These are phyloP conservation scores for Apeira syringaria DNA, from an alignment of 2,888 invertebrate species.

Conservation along the genomic window DNA sequence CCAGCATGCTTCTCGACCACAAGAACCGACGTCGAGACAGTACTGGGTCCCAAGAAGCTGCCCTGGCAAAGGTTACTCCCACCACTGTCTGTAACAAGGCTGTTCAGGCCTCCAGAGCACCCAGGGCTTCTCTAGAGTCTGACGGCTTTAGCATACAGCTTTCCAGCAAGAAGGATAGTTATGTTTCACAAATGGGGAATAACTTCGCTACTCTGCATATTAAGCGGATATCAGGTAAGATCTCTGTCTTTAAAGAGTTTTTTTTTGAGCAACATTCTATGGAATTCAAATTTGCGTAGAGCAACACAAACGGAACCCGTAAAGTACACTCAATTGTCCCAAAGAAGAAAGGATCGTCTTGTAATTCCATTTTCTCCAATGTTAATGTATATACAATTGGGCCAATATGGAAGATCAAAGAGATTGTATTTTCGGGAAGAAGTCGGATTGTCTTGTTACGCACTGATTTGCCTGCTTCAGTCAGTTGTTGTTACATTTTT, in stretches of 20 bases:
- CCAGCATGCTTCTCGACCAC: slow-evolving; percentile 85
- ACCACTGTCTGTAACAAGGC: slow-evolving; percentile 74
- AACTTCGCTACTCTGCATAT: slow-evolving; percentile 81
- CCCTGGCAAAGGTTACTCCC: slow-evolving; percentile 71
- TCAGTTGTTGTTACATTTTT: too few species aligned
- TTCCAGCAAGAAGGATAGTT: slow-evolving; percentile 78
- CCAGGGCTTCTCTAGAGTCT: slow-evolving; percentile 74
- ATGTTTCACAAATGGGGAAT: slow-evolving; percentile 81
- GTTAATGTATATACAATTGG: slow-evolving; percentile 14
- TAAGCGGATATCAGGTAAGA: slow-evolving; percentile 78
- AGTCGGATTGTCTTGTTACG: slow-evolving; percentile 14
- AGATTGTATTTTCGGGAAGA: slow-evolving; percentile 8
- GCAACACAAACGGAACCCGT: slow-evolving; percentile 4
- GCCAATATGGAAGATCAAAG: slow-evolving; percentile 19
- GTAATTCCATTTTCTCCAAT: slow-evolving; percentile 8
- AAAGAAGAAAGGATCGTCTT: neutral
- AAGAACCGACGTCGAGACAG: slow-evolving; percentile 83
- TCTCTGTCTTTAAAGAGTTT: too few species aligned
- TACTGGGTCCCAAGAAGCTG: slow-evolving; percentile 76
- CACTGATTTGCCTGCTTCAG: neutral
- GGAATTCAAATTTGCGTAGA: slow-evolving; percentile 1
- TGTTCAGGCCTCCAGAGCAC: slow-evolving; percentile 72
- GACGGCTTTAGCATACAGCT: slow-evolving; percentile 79
- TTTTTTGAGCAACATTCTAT: slow-evolving; percentile 1
- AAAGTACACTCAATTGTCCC: slow-evolving; percentile 4